Percentiles rank a stretch among this genome's conserved stretches.
Conservation (phyloP, 2,113 vertebrate species). For the Aptenodytes patagonicus region DNA sequence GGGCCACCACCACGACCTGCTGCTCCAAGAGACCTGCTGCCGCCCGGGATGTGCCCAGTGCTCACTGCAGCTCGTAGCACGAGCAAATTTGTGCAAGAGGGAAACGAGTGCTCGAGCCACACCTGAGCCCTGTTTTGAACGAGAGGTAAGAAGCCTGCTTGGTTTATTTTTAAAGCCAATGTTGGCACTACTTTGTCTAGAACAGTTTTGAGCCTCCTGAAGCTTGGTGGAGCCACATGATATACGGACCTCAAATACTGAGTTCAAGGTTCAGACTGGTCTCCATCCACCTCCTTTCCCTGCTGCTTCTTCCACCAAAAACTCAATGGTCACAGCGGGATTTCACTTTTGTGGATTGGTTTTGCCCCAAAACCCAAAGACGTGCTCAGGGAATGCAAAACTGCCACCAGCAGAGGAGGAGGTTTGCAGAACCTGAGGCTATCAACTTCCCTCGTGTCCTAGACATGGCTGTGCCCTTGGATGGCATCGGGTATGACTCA, state of each 20-base stretch:
- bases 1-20: neutral
- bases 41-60: fast-evolving
- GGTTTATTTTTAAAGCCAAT: neutral
- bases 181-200: neutral
- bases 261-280: neutral
- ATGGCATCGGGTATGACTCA: neutral
- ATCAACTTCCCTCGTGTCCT: fast-evolving
- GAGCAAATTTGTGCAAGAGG: neutral
- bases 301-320: fast-evolving
- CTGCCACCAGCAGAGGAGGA: neutral
- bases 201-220: neutral
- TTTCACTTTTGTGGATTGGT: neutral
- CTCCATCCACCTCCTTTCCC: neutral
- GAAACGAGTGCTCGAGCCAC: neutral
- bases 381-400: neutral
- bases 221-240: neutral
- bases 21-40: neutral
- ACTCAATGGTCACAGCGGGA: neutral
- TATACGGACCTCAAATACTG: neutral
- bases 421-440: neutral
- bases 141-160: neutral
- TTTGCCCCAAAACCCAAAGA: neutral
- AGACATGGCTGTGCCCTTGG: neutral
- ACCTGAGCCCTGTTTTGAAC: neutral
- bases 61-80: neutral